These are phyloP conservation scores for Prunella fulvescens DNA, from an alignment of 2,113 vertebrate species.

Conservation along the genomic window DNA sequence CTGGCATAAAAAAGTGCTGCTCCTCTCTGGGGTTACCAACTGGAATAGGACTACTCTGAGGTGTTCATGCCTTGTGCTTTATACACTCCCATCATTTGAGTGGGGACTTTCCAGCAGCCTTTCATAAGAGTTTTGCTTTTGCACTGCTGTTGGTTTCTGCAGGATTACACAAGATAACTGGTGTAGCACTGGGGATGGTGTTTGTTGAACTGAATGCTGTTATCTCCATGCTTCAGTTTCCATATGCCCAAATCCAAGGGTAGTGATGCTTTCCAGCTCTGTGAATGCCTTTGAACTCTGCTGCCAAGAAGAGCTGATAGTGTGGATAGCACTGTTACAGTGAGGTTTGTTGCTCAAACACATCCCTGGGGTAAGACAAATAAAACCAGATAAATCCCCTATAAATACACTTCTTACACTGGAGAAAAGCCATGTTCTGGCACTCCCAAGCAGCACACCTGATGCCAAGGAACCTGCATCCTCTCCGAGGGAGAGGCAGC, in stretches of 20 bases:
- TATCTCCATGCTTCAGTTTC: neutral
- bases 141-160: neutral
- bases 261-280: neutral
- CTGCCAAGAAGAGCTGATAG: constrained; percentile 8
- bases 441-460: neutral
- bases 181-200: neutral
- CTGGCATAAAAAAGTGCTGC: neutral
- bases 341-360: neutral
- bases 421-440: neutral
- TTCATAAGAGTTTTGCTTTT: neutral
- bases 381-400: neutral
- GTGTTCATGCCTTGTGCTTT: neutral
- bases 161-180: neutral
- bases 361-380: neutral
- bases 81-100: neutral
- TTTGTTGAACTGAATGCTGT: neutral
- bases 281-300: neutral
- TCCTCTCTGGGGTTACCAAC: neutral
- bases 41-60: neutral
- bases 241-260: neutral
- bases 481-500: neutral
- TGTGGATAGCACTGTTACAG: neutral
- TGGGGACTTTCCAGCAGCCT: neutral
- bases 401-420: neutral
- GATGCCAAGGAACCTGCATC: neutral